Evolutionary conservation across 2,888 invertebrate genomes (phyloP).

Genomic region (Ametastegia equiseti): DNA sequence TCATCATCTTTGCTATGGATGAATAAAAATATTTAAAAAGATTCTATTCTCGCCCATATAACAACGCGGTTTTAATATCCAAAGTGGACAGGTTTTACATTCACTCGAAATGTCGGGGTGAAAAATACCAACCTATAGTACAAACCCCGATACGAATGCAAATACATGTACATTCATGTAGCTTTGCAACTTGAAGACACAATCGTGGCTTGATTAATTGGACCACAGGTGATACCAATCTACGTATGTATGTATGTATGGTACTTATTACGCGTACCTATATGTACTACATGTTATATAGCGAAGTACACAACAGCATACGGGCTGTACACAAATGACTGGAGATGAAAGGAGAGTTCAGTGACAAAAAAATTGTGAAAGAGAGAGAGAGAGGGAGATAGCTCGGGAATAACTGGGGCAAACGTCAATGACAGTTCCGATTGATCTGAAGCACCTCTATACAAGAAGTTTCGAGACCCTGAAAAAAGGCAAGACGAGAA

Average conservation of each 20-base stretch:
- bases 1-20: background rate
- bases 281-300: background rate
- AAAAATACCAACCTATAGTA: background rate
- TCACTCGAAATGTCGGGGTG: background rate
- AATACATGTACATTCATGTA: too few species aligned
- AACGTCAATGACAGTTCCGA: conserved; percentile 39
- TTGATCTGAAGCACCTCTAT: conserved; percentile 30
- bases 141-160: background rate
- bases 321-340: background rate
- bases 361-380: background rate
- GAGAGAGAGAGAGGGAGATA: background rate
- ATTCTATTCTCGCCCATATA: background rate
- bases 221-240: background rate
- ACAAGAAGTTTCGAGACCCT: background rate
- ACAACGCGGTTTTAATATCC: conserved; percentile 4
- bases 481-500: background rate
- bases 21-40: background rate
- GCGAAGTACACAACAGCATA: background rate
- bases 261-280: background rate
- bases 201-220: background rate
- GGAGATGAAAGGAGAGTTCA: too few species aligned
- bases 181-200: too few species aligned
- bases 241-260: background rate
- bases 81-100: background rate
- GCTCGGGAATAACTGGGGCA: conserved; percentile 1